Base-by-base conservation (phyloP, 1,140 invertebrate genomes). In the Bombus waltoni region DNA sequence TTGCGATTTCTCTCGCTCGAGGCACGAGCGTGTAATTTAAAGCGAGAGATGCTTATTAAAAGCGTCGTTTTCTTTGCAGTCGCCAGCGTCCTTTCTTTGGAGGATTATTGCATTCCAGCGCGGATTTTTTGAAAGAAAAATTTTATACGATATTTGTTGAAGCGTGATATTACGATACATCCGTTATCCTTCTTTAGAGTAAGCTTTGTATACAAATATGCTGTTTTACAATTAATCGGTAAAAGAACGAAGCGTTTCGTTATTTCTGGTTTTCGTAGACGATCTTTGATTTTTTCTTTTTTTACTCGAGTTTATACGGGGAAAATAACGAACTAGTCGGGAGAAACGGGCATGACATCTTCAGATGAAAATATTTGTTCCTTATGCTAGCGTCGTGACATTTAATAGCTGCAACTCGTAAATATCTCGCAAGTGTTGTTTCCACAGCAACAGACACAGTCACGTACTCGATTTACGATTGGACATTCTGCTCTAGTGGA, bases 381-480 rank as follows among this genome's bases (percentile, higher is more conserved):
- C 44, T 85, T 73, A 57, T 38, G 83, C 22, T 28, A 13, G 13
- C 38, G 32, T 25, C n/a, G 78, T 75, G 79, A 81, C 79, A 44
- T 38, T 75, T 85, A 81, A 85, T 81, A 81, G 84, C 71, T 47
- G 38, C 71, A 18, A 75, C 84, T 81, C 84, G 71, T 85, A 85
- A 85, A 85, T 85, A 85, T 85, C 84, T 40, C 3, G 78, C 18
- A 18, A 81, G 38, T 44, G 78, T 71, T 74, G 78, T 81, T 81
- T 81, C 65, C 79, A 81, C 70, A 57, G 71, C 22, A 85, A 57
- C 59, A 65, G 53, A 84, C 82, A 80, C 38, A 40, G 85, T 89
- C 77, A 89, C 77, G 87, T 89, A 62, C 70, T 75, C 77, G 70
- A 89, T 89, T 89, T 87, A 89, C 68, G 76, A 80, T 44, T 66